Evolutionary conservation across 2,888 invertebrate genomes (phyloP), one percentile per base, ranked within the genome.

Genomic region (Charanyca ferruginea): DNA sequence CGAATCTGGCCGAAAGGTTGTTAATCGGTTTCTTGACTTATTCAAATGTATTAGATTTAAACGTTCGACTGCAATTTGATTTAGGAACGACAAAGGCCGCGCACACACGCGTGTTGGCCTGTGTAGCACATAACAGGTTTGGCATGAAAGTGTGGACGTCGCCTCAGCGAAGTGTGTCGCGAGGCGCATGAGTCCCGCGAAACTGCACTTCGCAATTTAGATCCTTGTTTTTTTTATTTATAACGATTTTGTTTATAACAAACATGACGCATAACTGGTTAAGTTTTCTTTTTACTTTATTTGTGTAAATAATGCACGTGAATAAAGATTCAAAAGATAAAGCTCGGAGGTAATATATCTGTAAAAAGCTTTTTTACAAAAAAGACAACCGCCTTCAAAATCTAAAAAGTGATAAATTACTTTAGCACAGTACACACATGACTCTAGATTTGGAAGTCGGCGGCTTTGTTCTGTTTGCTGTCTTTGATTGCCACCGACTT

Each of bases 41-140:
- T 83, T 81, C 77, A 81, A 83, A 81, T 79, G 73, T 73, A 71
- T 79, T 80, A 77, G 74, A 80, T 70, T 62, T 63, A 73, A 74
- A 72, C 66, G 74, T 72, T 70, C 75, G 66, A 81, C 65, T 84
- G 84, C 87, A 87, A 83, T 87, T 88, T 87, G 86, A 86, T 87
- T 88, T 87, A 87, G 85, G 86, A 85, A 86, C 87, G 82, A 79
- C 84, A 79, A 81, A 81, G 77, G 69, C 73, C 65, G 64, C 78
- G 75, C 84, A 81, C 81, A 80, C 77, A 79, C 57, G 55, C 54
- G 42, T 52, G 22, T 20, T 4, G n/a, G 25, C 54, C 45, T 49
- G 63, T 81, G 71, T 73, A 78, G 77, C 76, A 81, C 81, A 85
- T 84, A 90, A 89, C 90, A 82, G 90, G 90, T 90, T 90, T 87